phyloP scores from a whole-genome alignment of 64 coral and sea anemone species.

The Exaiptasia diaphana region DNA sequence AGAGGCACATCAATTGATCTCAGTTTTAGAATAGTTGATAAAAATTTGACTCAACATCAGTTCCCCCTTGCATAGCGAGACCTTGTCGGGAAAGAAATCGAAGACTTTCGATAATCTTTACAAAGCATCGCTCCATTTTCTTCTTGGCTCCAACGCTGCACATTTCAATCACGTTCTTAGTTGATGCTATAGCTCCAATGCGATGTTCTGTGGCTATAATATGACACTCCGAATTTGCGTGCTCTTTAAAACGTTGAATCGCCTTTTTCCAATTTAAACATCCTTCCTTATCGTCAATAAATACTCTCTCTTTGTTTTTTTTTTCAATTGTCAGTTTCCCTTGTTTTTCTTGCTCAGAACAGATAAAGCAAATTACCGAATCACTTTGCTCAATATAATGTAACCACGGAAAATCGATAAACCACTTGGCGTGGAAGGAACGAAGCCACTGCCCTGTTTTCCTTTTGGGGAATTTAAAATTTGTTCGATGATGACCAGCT shows the following conservation, averaged over 20 bases:
- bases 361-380: background rate
- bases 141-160: background rate
- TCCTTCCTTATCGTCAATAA: background rate
- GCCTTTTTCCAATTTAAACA: background rate
- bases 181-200: background rate
- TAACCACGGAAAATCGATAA: conserved; percentile 10
- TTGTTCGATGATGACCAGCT: background rate
- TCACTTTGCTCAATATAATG: background rate
- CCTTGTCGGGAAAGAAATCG: conserved; percentile 11
- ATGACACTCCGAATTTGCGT: background rate
- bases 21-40: background rate
- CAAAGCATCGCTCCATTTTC: background rate
- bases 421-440: conserved; percentile 17
- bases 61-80: conserved; percentile 2
- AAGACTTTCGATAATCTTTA: background rate
- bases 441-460: conserved; percentile 3
- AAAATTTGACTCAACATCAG: conserved; percentile 9
- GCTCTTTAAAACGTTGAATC: background rate
- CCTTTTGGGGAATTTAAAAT: conserved; percentile 7
- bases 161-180: conserved; percentile 6
- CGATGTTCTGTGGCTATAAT: background rate
- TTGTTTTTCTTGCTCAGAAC: background rate
- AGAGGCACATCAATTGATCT: conserved; percentile 24
- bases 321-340: background rate
- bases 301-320: background rate